Base-by-base conservation (phyloP, 2,888 invertebrate species). In the Stenoptilia bipunctidactyla region DNA sequence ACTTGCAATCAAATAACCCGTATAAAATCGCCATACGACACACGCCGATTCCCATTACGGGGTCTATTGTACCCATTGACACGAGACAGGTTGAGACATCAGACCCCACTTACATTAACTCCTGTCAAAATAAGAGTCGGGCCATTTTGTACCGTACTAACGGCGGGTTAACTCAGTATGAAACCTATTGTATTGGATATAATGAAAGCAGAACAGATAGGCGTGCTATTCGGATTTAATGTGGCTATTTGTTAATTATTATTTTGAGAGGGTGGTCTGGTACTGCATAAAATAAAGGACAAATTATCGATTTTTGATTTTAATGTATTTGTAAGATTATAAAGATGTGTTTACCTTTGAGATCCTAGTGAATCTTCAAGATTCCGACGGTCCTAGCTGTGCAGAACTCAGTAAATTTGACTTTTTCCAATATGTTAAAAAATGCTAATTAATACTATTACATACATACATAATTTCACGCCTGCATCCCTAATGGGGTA, bases 71-170 rank as follows among this genome's bases (percentile, higher is more conserved):
- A 45, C 47, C 53, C 48, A 52, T 52, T 57, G 55, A 53, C 45
- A 45, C 49, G 45, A 40, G 42, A 51, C 70, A 72, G 72, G 72
- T 73, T 68, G 50, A 67, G 66, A 58, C 56, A 58, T 70, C 61
- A 59, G 54, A 53, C 57, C 65, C 65, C 58, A 40, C 40, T 42
- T 48, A 46, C 58, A 71, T 79, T 80, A 75, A 77, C 80, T 80
- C 68, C 77, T 82, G 80, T 82, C 80, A 82, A 63, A 80, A 80
- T 61, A 76, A 52, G 56, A 57, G 50, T 50, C 55, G 55, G 55
- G 55, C 52, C 49, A 57, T 55, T 62, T 68, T 74, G 74, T 74
- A 63, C 61, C 51, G 49, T 35, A 61, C 61, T 62, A 70, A 58
- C 52, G 71, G 57, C 59, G 63, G 64, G 68, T 52, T 52, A 48